Base-by-base conservation (phyloP, 2,888 invertebrate species). In the Oscheius sp. region DNA sequence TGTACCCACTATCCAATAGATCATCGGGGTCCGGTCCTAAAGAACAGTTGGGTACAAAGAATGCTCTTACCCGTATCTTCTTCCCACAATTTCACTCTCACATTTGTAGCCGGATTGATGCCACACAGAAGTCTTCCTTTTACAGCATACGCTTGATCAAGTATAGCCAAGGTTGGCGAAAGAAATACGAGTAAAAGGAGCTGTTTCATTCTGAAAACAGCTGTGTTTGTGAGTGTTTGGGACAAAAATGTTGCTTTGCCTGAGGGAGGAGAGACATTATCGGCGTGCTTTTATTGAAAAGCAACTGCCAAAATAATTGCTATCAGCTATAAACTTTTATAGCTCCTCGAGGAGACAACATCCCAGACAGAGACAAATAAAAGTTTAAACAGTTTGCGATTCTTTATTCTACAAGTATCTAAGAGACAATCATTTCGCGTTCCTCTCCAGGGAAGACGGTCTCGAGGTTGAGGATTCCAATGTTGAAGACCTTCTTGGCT, bases 51-150 rank as follows among this genome's bases (percentile, higher is more conserved):
- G 53, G 50, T n/a, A 5, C 11, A 66, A 9, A 37, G 10, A 9
- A 21, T 32, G 29, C 21, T 11, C 9, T 70, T 21, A 80, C 83
- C 83, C 29, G 80, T 76, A 72, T 84, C 84, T 72, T 83, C 83
- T 72, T 84, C 84, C 84, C 84, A 84, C 53, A 84, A 72, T 79
- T 84, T 84, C 60, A 84, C 73, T 4, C 84, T 71, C 2, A 83
- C 84, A 59, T 81, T 76, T 5, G 65, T 55, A 2, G 83, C 82
- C 11, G 79, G 79, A 47, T 76, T 79, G 42, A 42, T 47, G 13
- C 84, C 84, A 48, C 84, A 84, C 66, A 82, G 21, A 21, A 84
- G 78, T 10, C 68, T 73, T 50, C 84, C 84, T 32, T 77, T 78
- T 2, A 84, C 78, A 37, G 84, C 83, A 33, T 82, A 79, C 58